These are phyloP conservation scores for Scaptomyza flava DNA, from an alignment of 2,888 invertebrate species.

Conservation along the genomic window DNA sequence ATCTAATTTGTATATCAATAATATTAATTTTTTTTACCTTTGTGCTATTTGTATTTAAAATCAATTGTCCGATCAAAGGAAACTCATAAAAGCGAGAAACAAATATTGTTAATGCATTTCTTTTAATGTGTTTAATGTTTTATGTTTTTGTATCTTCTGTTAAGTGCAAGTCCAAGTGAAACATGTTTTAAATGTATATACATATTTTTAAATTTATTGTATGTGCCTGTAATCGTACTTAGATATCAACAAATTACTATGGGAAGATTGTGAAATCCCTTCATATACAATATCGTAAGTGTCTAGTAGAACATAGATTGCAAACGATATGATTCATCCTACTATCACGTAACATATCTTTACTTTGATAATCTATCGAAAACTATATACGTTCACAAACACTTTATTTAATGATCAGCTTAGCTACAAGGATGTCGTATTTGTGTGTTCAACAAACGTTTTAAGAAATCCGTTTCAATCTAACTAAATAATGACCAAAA, in stretches of 20 bases:
- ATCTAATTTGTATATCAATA: constrained; percentile 12
- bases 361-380: background rate
- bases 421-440: background rate
- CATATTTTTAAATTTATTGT: background rate
- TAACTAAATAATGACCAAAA: too few species aligned
- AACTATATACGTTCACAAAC: background rate
- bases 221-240: constrained; percentile 13
- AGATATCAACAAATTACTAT: constrained; percentile 9
- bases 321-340: background rate
- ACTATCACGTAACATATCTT: background rate
- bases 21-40: constrained; percentile 21
- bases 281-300: background rate
- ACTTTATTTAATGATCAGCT: too few species aligned
- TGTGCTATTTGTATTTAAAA: constrained; percentile 29
- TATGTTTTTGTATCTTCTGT: background rate
- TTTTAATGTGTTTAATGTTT: constrained; percentile 12
- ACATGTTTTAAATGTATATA: constrained; percentile 6
- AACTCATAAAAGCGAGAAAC: constrained; percentile 30
- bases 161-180: constrained; percentile 11
- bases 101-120: constrained; percentile 34
- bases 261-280: background rate
- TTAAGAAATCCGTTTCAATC: background rate
- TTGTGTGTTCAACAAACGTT: too few species aligned
- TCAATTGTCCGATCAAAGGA: constrained; percentile 25
- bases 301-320: constrained; percentile 2